Conservation (phyloP, 2,888 invertebrate species). For the Rhagonycha fulva region DNA sequence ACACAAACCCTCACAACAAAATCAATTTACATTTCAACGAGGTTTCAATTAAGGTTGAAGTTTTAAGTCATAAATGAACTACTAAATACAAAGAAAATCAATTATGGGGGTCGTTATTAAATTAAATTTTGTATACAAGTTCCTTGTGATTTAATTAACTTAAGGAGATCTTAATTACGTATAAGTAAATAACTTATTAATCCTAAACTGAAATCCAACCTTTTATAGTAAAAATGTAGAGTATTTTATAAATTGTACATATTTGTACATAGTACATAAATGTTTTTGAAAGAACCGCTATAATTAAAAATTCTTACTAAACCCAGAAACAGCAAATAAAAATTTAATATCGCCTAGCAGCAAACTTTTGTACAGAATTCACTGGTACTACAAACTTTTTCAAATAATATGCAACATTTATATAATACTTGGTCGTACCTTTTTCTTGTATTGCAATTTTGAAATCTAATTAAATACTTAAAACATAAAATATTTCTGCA, state of each 20-base stretch:
- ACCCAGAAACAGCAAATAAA: neutral
- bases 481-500: neutral
- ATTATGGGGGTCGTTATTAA: slow-evolving; percentile 4
- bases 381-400: neutral
- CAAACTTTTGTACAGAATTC: neutral
- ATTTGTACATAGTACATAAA: neutral
- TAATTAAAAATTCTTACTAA: neutral
- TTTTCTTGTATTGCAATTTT: neutral
- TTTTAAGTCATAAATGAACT: slow-evolving; percentile 6
- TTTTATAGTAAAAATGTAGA: neutral
- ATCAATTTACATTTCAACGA: slow-evolving; percentile 1
- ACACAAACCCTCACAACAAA: neutral
- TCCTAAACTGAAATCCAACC: neutral
- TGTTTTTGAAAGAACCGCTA: neutral
- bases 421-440: neutral
- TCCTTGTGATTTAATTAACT: neutral
- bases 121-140: slow-evolving; percentile 1
- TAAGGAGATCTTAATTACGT: neutral
- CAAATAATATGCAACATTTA: neutral
- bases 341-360: neutral
- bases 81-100: neutral
- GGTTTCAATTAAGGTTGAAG: slow-evolving; percentile 6
- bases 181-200: neutral
- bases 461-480: neutral
- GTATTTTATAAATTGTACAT: too few relatives aligned